Conservation (phyloP, 2,113 vertebrate genomes). For the Mustela nigripes region DNA sequence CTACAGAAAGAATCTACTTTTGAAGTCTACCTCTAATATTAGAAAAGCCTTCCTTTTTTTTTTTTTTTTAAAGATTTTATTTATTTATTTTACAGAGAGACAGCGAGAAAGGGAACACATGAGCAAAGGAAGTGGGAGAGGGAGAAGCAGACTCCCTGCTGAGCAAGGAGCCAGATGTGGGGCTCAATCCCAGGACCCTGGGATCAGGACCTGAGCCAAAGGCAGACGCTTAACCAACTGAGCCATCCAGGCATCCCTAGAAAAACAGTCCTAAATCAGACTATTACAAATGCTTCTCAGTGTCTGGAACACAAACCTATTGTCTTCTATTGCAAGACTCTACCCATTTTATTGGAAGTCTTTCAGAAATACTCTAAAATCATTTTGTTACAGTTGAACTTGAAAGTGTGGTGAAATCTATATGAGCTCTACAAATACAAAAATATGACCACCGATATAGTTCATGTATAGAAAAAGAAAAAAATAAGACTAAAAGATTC, state of each 20-base stretch:
- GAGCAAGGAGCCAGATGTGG: too few relatives aligned
- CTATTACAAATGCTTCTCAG: background rate
- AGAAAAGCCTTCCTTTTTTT: background rate
- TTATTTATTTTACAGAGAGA: too few relatives aligned
- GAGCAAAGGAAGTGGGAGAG: too few relatives aligned
- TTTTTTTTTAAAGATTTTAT: too few relatives aligned
- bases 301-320: background rate
- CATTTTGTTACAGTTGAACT: background rate
- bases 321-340: background rate
- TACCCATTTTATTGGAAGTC: background rate
- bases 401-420: background rate
- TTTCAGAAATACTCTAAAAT: slow-evolving; percentile 33
- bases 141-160: too few relatives aligned
- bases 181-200: too few relatives aligned
- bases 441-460: background rate
- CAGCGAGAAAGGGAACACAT: too few relatives aligned
- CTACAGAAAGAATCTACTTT: background rate
- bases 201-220: too few relatives aligned
- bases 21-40: background rate
- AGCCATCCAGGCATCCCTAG: background rate
- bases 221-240: too few relatives aligned
- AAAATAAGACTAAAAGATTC: background rate
- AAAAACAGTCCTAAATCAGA: slow-evolving; percentile 17
- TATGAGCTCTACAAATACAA: background rate
- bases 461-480: background rate